Percentiles rank a stretch among this genome's conserved stretches.
Conservation (phyloP, 2,888 invertebrate species). For the Zeuzera pyrina region DNA sequence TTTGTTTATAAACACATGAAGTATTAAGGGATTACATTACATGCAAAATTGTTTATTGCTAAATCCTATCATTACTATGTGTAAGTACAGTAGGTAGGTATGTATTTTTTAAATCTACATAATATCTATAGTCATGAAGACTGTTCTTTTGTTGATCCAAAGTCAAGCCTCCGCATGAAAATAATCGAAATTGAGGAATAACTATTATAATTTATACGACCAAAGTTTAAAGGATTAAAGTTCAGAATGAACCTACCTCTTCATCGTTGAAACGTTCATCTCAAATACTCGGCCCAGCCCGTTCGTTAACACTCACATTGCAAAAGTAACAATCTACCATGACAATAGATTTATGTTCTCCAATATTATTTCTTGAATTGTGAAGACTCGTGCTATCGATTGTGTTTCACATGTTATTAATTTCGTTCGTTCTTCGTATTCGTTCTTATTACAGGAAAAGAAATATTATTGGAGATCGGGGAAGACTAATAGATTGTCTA, state of each 20-base stretch:
- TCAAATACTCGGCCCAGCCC: slow-evolving; percentile 51
- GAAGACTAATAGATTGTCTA: too few relatives aligned
- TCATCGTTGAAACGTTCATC: slow-evolving; percentile 57
- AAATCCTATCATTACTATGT: slow-evolving; percentile 42
- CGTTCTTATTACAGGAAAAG: too few relatives aligned
- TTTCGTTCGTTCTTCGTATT: too few relatives aligned
- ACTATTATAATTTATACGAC: slow-evolving; percentile 9
- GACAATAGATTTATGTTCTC: slow-evolving; percentile 67
- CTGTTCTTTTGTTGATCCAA: slow-evolving; percentile 55
- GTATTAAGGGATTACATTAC: slow-evolving; percentile 52
- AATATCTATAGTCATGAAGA: slow-evolving; percentile 65
- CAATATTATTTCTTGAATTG: slow-evolving; percentile 67
- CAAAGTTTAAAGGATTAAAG: slow-evolving; percentile 1
- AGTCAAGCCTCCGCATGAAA: slow-evolving; percentile 57
- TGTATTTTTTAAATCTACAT: slow-evolving; percentile 32
- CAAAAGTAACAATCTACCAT: slow-evolving; percentile 73
- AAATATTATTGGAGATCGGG: too few relatives aligned
- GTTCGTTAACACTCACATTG: slow-evolving; percentile 59
- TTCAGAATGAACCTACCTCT: slow-evolving; percentile 64
- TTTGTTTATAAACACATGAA: slow-evolving; percentile 74
- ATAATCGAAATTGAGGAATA: slow-evolving; percentile 63
- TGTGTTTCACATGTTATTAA: too few relatives aligned
- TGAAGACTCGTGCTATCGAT: too few relatives aligned
- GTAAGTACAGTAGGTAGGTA: too few relatives aligned
- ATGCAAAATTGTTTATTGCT: slow-evolving; percentile 61